Conservation (phyloP, 2,113 vertebrate species). For the Crypturellus undulatus region DNA sequence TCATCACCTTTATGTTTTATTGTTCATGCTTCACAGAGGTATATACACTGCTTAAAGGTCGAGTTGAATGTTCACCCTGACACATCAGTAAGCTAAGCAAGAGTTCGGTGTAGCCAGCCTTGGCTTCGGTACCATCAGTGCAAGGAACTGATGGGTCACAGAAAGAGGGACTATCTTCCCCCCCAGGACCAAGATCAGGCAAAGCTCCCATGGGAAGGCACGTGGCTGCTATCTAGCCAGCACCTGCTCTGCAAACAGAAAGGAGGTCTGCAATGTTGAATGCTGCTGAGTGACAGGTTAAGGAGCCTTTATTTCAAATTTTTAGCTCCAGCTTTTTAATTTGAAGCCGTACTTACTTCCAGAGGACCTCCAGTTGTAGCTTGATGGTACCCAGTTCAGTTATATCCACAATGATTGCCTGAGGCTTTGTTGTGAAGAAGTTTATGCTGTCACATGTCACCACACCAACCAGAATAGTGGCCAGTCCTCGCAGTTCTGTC, state of each 20-base stretch:
- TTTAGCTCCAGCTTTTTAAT: not conserved
- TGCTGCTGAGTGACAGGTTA: not conserved
- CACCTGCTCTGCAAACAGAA: not conserved
- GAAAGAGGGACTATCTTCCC: not conserved
- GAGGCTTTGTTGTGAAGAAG: slow-evolving; percentile 90
- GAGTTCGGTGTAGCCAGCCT: accelerated
- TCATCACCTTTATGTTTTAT: not conserved
- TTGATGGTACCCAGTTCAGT: slow-evolving; percentile 97
- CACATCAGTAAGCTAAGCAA: not conserved
- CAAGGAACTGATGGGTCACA: not conserved
- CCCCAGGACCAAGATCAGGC: not conserved
- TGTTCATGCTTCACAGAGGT: not conserved
- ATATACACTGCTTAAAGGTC: not conserved
- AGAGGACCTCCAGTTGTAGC: slow-evolving; percentile 92
- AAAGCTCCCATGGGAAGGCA: not conserved
- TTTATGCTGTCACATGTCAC: slow-evolving; percentile 88
- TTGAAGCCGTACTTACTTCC: slow-evolving; percentile 86
- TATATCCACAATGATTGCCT: slow-evolving; percentile 92
- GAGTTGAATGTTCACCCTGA: accelerated
- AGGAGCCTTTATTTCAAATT: accelerated
- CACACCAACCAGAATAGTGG: slow-evolving; percentile 87
- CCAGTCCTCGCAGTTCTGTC: slow-evolving; percentile 89
- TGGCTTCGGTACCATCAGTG: not conserved
- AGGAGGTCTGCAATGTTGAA: not conserved
- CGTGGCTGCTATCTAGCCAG: not conserved